Evolutionary conservation across 1,140 invertebrate species (phyloP).

Genomic region (Rhizoglyphus robini): DNA sequence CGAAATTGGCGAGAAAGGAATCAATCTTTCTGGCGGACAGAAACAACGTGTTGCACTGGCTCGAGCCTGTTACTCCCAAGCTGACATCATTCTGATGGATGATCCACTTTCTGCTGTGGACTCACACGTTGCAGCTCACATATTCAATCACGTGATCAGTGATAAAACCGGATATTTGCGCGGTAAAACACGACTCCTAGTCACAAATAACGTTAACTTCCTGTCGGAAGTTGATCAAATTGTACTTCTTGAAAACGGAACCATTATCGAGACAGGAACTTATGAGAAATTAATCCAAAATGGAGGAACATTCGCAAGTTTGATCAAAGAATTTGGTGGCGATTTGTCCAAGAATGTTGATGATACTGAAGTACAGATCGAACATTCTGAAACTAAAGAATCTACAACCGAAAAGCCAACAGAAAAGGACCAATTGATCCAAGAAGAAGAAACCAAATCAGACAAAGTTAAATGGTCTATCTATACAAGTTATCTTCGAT

Average conservation of each 20-base stretch:
- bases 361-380: slow-evolving; percentile 37
- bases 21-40: slow-evolving; percentile 28
- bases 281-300: slow-evolving; percentile 25
- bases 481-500: slow-evolving; percentile 47
- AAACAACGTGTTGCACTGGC: slow-evolving; percentile 31
- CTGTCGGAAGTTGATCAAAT: slow-evolving; percentile 33
- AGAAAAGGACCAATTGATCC: slow-evolving; percentile 64
- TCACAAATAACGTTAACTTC: slow-evolving; percentile 33
- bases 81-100: slow-evolving; percentile 37
- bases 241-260: slow-evolving; percentile 33
- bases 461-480: slow-evolving; percentile 76
- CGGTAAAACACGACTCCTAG: slow-evolving; percentile 33
- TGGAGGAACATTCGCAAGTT: slow-evolving; percentile 34
- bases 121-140: slow-evolving; percentile 36
- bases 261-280: slow-evolving; percentile 31
- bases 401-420: slow-evolving; percentile 7
- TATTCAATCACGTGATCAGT: slow-evolving; percentile 36
- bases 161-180: slow-evolving; percentile 27
- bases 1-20: slow-evolving; percentile 41
- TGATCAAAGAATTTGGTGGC: slow-evolving; percentile 61
- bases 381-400: slow-evolving; percentile 27
- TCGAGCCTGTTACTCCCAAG: slow-evolving; percentile 29
- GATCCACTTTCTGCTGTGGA: slow-evolving; percentile 33
- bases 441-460: slow-evolving; percentile 73
- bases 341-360: slow-evolving; percentile 26